phyloP scores from a whole-genome alignment of 2,888 invertebrate species.

The Drosophila quinaria region DNA sequence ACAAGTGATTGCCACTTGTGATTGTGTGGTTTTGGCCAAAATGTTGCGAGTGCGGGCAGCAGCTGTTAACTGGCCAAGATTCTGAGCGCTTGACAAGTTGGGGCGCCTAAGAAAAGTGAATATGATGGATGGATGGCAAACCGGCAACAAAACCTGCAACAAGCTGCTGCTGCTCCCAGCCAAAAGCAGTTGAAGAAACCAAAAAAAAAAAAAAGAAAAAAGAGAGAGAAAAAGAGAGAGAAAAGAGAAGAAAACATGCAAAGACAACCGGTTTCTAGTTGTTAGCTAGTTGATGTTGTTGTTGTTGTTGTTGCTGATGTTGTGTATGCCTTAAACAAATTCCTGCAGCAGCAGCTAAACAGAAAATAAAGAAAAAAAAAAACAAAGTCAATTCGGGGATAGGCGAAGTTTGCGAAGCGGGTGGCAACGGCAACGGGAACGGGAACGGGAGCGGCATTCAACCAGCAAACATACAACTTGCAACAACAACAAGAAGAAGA shows the following conservation, averaged over 20 bases:
- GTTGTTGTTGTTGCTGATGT: conserved; percentile 18
- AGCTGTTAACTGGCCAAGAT: conserved; percentile 18
- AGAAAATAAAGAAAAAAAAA: conserved; percentile 19
- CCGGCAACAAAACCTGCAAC: conserved; percentile 10
- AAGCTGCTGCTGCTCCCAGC: conserved; percentile 8
- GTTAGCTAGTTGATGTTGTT: conserved; percentile 10
- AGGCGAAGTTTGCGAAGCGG: conserved; percentile 5
- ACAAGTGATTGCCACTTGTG: conserved; percentile 11
- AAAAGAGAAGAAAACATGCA: conserved; percentile 28
- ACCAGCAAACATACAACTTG: conserved; percentile 42
- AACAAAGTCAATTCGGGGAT: conserved; percentile 29
- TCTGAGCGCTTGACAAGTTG: conserved; percentile 24
- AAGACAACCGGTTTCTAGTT: conserved; percentile 54
- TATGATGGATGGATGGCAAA: conserved; percentile 42
- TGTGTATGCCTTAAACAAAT: conserved; percentile 50
- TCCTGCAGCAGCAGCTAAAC: conserved; percentile 46
- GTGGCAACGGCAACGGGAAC: conserved; percentile 14
- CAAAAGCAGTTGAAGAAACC: conserved; percentile 17
- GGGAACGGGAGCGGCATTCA: conserved; percentile 18
- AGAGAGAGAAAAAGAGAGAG: neutral
- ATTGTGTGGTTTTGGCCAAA: conserved; percentile 1
- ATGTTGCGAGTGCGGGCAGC: neutral
- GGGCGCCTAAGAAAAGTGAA: conserved; percentile 41
- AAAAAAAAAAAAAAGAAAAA: neutral
- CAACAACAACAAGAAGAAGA: conserved; percentile 23